Conservation (phyloP, 2,888 invertebrate genomes). For the Notodonta ziczac region DNA sequence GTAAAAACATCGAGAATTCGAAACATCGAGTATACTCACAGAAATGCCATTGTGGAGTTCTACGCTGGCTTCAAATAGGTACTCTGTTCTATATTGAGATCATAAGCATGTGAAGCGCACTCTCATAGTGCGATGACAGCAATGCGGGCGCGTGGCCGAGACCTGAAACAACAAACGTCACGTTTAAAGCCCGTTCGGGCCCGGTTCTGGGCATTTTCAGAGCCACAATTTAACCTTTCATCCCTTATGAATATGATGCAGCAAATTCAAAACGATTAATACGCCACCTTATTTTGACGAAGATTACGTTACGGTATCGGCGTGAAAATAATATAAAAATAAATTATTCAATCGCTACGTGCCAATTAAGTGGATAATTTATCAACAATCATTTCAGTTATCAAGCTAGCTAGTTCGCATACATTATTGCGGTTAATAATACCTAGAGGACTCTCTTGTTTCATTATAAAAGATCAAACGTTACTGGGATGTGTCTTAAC, state of each 20-base stretch:
- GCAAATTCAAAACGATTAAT: background rate
- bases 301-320: too few relatives aligned
- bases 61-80: slow-evolving; percentile 60
- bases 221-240: slow-evolving; percentile 8
- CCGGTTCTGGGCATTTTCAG: slow-evolving; percentile 19
- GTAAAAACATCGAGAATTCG: slow-evolving; percentile 70
- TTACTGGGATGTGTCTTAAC: too few relatives aligned
- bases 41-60: slow-evolving; percentile 69
- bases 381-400: too few relatives aligned
- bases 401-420: too few relatives aligned
- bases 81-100: slow-evolving; percentile 65
- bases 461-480: too few relatives aligned
- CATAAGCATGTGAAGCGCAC: slow-evolving; percentile 72
- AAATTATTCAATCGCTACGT: too few relatives aligned
- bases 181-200: slow-evolving; percentile 40
- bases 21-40: slow-evolving; percentile 76
- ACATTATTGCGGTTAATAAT: too few relatives aligned
- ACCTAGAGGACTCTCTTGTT: too few relatives aligned
- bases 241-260: background rate
- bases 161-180: slow-evolving; percentile 75
- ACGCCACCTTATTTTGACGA: too few relatives aligned
- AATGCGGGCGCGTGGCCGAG: slow-evolving; percentile 54
- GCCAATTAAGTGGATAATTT: too few relatives aligned
- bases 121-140: slow-evolving; percentile 77
- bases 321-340: too few relatives aligned